A percentile compares a stretch with the other conserved stretches of the same genome.
phyloP scores from a whole-genome alignment of 2,888 invertebrate genomes.

The Lithosia quadra region DNA sequence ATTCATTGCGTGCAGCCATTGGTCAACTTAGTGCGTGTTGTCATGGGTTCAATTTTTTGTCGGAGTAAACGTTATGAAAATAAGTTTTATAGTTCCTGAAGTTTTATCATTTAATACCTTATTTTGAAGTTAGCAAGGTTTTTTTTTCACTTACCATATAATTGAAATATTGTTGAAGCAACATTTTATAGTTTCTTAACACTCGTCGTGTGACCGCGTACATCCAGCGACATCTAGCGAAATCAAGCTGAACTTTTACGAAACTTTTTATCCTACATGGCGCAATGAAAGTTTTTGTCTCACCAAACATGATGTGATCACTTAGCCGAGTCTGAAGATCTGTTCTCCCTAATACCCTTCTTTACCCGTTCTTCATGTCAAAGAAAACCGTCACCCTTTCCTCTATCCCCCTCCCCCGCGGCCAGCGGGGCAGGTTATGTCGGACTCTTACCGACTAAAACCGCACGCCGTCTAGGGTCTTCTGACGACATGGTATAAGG shows the following conservation, averaged over 20 bases:
- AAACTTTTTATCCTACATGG: background rate
- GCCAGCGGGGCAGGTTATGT: no score
- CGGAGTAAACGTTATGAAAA: constrained; percentile 25
- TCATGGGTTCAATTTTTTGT: constrained; percentile 45
- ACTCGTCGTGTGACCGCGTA: background rate
- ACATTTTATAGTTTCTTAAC: background rate
- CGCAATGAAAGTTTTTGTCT: no score
- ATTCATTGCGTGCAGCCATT: constrained; percentile 70
- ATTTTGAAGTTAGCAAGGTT: background rate
- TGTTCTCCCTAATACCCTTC: background rate
- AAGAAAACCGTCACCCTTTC: no score
- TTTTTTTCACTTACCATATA: no score
- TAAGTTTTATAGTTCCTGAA: background rate
- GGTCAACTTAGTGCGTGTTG: constrained; percentile 71
- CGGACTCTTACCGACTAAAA: no score
- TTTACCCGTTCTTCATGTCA: background rate
- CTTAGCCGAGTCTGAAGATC: background rate
- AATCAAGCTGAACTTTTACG: background rate
- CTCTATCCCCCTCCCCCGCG: no score
- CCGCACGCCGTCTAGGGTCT: no score
- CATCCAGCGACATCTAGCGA: background rate
- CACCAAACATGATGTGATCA: background rate
- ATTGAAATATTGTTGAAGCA: background rate
- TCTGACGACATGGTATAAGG: no score
- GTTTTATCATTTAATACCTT: constrained; percentile 1